Evolutionary conservation across 2,113 vertebrate genomes (phyloP), one percentile per base, ranked within the genome.

Genomic region (Todiramphus saurophagus): DNA sequence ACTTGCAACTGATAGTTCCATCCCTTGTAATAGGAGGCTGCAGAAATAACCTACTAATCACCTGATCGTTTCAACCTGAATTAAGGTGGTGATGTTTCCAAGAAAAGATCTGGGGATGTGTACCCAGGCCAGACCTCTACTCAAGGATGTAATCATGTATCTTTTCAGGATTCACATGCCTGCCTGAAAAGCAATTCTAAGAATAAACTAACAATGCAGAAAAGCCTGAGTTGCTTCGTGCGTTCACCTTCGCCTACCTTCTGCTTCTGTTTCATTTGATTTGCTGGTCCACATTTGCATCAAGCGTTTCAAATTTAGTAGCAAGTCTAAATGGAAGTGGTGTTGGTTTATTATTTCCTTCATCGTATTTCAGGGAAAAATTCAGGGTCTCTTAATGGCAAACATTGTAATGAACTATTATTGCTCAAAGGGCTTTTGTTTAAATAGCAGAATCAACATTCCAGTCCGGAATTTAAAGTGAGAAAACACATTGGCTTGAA

Each of bases 1-100:
- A 28, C 85, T 90, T 91, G 39, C 85, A 83, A 39, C 46, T 72
- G 90, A 48, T 80, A 27, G 50, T 94, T 94, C 37, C 33, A 33
- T 7, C n/a, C 31, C 58, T 44, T 13, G 18, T 50, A 92, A 93
- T 18, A 24, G 43, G 31, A 92, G 28, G 86, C 67, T 93, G 77
- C 89, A 91, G 79, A 91, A 96, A 90, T 73, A 95, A 39, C 80
- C 69, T 62, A 20, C 73, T 91, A 91, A 96, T 92, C 62, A 85
- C 77, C 76, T 73, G 59, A 50, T 81, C n/a, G 5, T 66, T 93
- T 87, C 83, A 62, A 91, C 69, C 63, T 85, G 69, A 87, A 77
- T 39, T 62, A 46, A 81, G 67, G 77, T 46, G 63, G 19, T 43
- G 74, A 37, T 53, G 55, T 79, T 94, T 83, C 91, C 93, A 86